Base-by-base conservation (phyloP, 2,888 invertebrate genomes). In the Strigamia transsilvanica region DNA sequence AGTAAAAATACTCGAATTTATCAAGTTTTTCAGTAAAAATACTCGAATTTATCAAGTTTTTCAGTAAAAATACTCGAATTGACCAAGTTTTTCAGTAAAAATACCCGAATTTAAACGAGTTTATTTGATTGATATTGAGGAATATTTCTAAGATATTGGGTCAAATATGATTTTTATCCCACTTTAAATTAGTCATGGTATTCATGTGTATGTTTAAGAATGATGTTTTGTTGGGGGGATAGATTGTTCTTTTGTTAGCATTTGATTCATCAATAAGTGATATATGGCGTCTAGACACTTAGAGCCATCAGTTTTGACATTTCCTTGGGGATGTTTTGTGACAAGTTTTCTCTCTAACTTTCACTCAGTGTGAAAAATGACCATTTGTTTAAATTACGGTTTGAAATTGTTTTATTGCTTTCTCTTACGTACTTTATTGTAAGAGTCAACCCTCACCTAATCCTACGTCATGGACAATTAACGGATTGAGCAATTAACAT, bases 221-320 rank as follows among this genome's bases (percentile, higher is more conserved):
- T n/a, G 56, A n/a, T 56, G 56, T 18, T 56, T 56, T n/a, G n/a
- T 56, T 56, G 6, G n/a, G 9, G 21, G 9, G 21, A 9, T 56
- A 6, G 9, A 56, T 56, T 56, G 56, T 56, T 18, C 21, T 18
- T 9, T 56, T 56, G 56, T 56, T n/a, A 51, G n/a, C 51, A 51
- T n/a, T 51, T 51, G 51, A 51, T 51, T 18, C 56, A 18, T 56
- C 56, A 56, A 56, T 56, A 21, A 56, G 56, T 56, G 56, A 56
- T 56, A 56, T 56, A 56, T 56, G 56, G 18, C 56, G 56, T 56
- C 56, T 56, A 56, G 56, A 56, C 56, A 56, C 18, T n/a, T 56
- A 9, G 21, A 56, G 21, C 56, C n/a, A 18, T 56, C 21, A 5
- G 46, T 46, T 18, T n/a, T 56, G 18, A 56, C 56, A 56, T 56